Conservation (phyloP, 37 sponge, comb jelly and placozoan genomes). For the Amphimedon queenslandica region DNA sequence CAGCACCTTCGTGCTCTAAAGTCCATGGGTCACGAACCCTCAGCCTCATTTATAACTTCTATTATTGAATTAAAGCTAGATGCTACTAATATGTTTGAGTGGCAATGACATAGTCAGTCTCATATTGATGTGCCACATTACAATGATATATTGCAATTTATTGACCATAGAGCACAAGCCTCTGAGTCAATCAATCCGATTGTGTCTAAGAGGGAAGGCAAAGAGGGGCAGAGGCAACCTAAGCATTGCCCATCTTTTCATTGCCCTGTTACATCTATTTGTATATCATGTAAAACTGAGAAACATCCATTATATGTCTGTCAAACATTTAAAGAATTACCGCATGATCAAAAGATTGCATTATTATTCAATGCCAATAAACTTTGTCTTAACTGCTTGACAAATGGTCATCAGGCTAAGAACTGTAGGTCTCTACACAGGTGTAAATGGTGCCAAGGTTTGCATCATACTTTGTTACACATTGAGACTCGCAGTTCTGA, state of each 20-base stretch:
- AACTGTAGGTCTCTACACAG: not conserved
- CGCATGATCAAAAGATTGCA: not conserved
- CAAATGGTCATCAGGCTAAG: not conserved
- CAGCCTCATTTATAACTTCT: not conserved
- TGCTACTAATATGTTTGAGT: not conserved
- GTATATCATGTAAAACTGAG: not conserved
- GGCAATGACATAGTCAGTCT: slow-evolving; percentile 1
- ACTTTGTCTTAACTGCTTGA: slow-evolving; percentile 1
- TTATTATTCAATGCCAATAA: not conserved
- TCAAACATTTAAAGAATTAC: not conserved
- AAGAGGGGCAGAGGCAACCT: not conserved
- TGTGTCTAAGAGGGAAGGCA: not conserved
- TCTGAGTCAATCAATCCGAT: not conserved
- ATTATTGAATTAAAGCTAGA: slow-evolving; percentile 3
- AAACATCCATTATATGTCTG: not conserved
- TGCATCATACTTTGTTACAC: slow-evolving; percentile 8
- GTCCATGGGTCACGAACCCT: not conserved
- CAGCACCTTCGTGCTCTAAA: slow-evolving; percentile 6
- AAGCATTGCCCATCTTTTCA: not conserved
- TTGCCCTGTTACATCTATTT: not conserved
- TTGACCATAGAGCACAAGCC: slow-evolving; percentile 16
- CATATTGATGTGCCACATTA: not conserved
- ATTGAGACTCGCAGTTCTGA: not conserved
- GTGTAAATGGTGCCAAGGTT: not conserved
- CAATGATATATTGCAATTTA: not conserved